phyloP scores from a whole-genome alignment of 2,113 vertebrate genomes.

The Bungarus multicinctus region DNA sequence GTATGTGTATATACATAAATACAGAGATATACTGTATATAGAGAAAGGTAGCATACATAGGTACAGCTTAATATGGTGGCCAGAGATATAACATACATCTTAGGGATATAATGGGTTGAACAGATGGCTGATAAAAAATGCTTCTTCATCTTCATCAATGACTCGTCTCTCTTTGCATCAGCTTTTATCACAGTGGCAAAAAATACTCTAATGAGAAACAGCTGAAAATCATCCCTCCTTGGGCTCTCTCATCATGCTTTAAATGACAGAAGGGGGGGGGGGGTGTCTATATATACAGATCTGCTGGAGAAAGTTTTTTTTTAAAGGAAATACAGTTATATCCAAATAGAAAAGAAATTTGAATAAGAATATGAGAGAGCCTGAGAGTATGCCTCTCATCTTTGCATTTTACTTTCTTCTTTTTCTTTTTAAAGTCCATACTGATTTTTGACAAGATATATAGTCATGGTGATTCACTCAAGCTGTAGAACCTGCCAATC shows the following conservation, averaged over 20 bases:
- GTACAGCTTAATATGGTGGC: constrained; percentile 44
- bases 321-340: constrained; percentile 69
- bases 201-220: constrained; percentile 70
- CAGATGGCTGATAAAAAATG: constrained; percentile 64
- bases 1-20: constrained; percentile 11
- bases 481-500: constrained; percentile 62
- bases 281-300: constrained; percentile 68
- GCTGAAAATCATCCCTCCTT: constrained; percentile 67
- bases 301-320: constrained; percentile 65
- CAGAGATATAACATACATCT: constrained; percentile 16
- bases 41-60: not conserved
- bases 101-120: constrained; percentile 59
- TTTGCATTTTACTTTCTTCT: constrained; percentile 67
- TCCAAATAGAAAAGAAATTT: constrained; percentile 70
- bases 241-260: constrained; percentile 69
- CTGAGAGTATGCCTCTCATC: constrained; percentile 64
- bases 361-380: constrained; percentile 63
- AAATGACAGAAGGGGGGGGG: constrained; percentile 69
- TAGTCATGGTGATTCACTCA: constrained; percentile 56
- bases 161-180: constrained; percentile 68
- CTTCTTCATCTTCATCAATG: constrained; percentile 69
- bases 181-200: constrained; percentile 61
- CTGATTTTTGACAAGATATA: constrained; percentile 72
- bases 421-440: constrained; percentile 55
- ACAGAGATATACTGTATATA: not conserved